These are phyloP conservation scores for Clupea harengus DNA, from an alignment of 2,113 vertebrate species.

Conservation along the genomic window DNA sequence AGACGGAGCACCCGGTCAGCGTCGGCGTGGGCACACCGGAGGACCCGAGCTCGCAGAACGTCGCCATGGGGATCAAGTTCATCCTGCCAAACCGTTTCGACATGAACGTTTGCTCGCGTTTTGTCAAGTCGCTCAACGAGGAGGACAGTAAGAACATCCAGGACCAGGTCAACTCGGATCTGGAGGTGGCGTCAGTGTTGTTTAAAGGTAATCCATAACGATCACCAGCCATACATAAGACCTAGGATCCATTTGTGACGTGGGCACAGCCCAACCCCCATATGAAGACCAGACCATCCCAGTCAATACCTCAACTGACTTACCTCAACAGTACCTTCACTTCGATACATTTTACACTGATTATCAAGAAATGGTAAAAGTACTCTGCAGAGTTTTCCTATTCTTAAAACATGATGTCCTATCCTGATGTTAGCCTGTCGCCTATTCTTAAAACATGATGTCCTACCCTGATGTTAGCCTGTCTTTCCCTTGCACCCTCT, in stretches of 20 bases:
- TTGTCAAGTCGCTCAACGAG: conserved; percentile 97
- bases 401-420: too few species aligned
- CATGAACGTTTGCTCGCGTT: conserved; percentile 98
- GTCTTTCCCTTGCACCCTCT: not conserved
- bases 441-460: not conserved
- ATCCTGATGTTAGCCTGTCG: too few species aligned
- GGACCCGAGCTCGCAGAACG: conserved; percentile 76
- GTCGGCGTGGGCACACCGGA: conserved; percentile 62
- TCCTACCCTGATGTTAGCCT: not conserved
- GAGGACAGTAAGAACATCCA: conserved; percentile 99
- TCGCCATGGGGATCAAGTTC: conserved; percentile 96
- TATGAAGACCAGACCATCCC: too few species aligned
- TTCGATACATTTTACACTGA: too few species aligned
- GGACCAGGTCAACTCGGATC: conserved; percentile 98
- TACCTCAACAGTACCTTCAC: too few species aligned
- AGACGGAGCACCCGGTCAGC: conserved; percentile 81
- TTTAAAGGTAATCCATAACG: conserved; percentile 84
- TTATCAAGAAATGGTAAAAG: too few species aligned
- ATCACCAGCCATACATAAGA: not conserved
- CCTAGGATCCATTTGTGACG: not conserved
- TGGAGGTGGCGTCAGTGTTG: conserved; percentile 96
- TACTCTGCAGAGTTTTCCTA: not conserved
- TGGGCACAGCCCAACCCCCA: too few species aligned
- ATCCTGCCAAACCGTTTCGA: conserved; percentile 96
- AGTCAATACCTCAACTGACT: too few species aligned